Evolutionary conservation across 2,888 invertebrate species (phyloP), one percentile per base, ranked within the genome.

Genomic region (Aphidius colemani): DNA sequence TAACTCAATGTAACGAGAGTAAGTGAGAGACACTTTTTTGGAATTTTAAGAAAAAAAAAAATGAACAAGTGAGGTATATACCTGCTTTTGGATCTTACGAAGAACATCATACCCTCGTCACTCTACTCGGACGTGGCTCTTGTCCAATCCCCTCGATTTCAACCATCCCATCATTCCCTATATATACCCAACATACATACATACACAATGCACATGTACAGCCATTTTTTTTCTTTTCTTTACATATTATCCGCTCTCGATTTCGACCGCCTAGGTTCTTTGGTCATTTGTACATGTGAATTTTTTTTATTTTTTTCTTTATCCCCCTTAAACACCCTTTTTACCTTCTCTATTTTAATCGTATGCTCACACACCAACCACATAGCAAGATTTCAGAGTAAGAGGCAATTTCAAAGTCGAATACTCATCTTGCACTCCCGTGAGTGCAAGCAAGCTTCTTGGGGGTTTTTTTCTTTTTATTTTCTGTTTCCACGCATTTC

Each of bases 81-180:
- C 79, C 79, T 78, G 79, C 79, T 75, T 75, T 75, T 78, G 77
- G 78, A 79, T 78, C 80, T 80, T 80, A 79, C 80, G 80, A 77
- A 78, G 78, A 80, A 79, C 80, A 79, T 80, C 80, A 79, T 80
- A 81, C 79, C 79, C 80, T 79, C 80, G 78, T 79, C 80, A 79
- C 78, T 79, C 13, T 30, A 30, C 30, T 30, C 77, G 77, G 75
- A 75, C 74, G 73, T 71, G 60, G 30, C 50, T 64, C 61, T 61
- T 50, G 30, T 57, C 57, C 57, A 57, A 46, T 46, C 45, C 57
- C 46, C 46, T 39, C n/a, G 45, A 9, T 30, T 7, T 30, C 45
- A 30, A 39, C 46, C 45, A 13, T 45, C 56, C 9, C 40, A 7
- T 55, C 55, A 11, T 43, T 43, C 11, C 18, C 13, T 51, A 51